Base-by-base conservation (phyloP, 2,113 vertebrate genomes). In the Ictidomys tridecemlineatus region DNA sequence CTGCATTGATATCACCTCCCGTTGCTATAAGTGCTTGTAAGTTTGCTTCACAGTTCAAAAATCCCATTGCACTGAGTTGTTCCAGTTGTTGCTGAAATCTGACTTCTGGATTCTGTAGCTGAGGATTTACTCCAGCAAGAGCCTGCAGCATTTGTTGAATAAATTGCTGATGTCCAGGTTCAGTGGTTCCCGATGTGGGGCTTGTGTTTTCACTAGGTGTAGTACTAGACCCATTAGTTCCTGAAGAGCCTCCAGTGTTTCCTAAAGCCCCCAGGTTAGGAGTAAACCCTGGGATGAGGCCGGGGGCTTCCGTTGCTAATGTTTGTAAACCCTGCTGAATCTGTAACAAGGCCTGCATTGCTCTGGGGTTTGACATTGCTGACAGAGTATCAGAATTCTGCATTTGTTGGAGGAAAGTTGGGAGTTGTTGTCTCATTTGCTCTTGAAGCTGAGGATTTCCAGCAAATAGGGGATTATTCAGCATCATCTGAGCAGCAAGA, bases 41-140 rank as follows among this genome's bases (percentile, higher is more conserved):
- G 97, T 99, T 99, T 98, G 99, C 99, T 99, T 99, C 99, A 34
- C 99, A 99, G 98, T 99, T 99, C 98, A 99, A 99, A 98, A 99
- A 99, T 95, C 99, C 99, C 99, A 99, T 99, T 86, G 99, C 99
- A 91, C 98, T 99, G 98, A 99, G 99, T 98, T 99, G 99, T 97
- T 99, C 99, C 98, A 99, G 94, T 98, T 99, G 99, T 58, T 99
- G 99, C 86, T 99, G 99, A 98, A 99, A 99, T 98, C 99, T 96
- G 92, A 99, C 98, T 98, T 99, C 99, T 90, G 99, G 99, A 95
- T 98, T 99, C 98, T 99, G 98, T 70, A 99, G 96, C 98, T 99
- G 99, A 92, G 98, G 95, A 97, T 98, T 99, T 92, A 98, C 98
- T 98, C 98, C 98, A 98, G 99, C 99, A 89, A 99, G 99, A 3